phyloP scores from a whole-genome alignment of 2,113 vertebrate genomes.

The Empidonax traillii region DNA sequence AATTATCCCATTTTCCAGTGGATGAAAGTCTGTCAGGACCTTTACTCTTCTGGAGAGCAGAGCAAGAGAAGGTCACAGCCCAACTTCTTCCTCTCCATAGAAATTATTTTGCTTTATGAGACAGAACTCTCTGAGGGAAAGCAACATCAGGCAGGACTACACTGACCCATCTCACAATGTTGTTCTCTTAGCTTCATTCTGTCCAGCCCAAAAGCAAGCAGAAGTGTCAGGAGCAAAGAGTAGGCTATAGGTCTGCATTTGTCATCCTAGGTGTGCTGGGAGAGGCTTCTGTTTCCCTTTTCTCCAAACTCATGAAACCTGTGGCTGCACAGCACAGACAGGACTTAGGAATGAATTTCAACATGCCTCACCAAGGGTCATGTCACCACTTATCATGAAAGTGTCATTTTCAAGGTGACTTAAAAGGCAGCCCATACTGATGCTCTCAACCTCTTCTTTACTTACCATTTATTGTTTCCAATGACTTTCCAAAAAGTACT shows the following conservation, averaged over 20 bases:
- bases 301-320: background rate
- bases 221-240: background rate
- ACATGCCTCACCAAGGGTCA: background rate
- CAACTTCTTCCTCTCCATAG: background rate
- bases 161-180: background rate
- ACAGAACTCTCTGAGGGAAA: background rate
- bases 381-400: background rate
- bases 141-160: background rate
- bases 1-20: background rate
- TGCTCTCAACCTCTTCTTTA: background rate
- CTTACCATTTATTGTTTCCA: background rate
- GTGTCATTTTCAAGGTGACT: background rate
- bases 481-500: background rate
- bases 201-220: background rate
- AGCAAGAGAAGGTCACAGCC: background rate
- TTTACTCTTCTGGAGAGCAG: background rate
- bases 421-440: background rate
- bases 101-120: background rate
- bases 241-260: background rate
- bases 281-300: background rate
- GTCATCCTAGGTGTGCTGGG: rapidly evolving
- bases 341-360: background rate
- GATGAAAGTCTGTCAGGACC: background rate
- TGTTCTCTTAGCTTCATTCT: background rate
- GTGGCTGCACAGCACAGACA: background rate